phyloP scores from a whole-genome alignment of 2,888 invertebrate genomes.

The Stenodera caucasica region DNA sequence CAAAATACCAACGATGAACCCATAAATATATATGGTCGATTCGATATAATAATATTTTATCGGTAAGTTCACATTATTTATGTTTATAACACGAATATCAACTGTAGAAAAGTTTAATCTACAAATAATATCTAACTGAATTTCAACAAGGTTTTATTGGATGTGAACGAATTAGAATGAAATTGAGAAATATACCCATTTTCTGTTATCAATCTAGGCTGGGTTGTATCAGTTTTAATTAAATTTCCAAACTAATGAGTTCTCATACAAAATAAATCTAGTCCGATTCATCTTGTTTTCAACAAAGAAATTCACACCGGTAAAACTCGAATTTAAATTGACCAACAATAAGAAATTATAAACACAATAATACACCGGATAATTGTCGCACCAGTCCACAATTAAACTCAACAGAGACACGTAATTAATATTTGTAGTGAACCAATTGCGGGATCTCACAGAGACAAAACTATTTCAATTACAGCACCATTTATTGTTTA shows the following conservation, averaged over 20 bases:
- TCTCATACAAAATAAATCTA: not conserved
- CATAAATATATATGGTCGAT: not conserved
- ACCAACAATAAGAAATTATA: not conserved
- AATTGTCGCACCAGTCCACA: not conserved
- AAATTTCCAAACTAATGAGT: not conserved
- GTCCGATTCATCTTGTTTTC: not conserved
- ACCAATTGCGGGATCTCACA: not conserved
- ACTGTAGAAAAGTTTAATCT: not conserved
- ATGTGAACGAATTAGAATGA: not conserved
- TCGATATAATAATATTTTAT: not conserved
- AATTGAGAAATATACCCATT: not conserved
- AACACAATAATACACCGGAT: not conserved
- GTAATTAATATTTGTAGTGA: not conserved
- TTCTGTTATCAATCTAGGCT: not conserved
- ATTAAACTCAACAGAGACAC: not conserved
- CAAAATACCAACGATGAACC: not conserved
- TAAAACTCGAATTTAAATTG: not conserved
- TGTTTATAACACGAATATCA: not conserved
- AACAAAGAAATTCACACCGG: not conserved
- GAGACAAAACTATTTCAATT: not conserved
- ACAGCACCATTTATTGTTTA: not conserved
- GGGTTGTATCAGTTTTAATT: constrained; percentile 3
- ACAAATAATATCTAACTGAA: not conserved
- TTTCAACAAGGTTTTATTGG: not conserved
- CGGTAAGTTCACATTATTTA: not conserved